Percentiles rank a stretch among this genome's conserved stretches.
Evolutionary conservation across 2,797 vertebrate genomes (phyloP).

Genomic region (Sylvilagus floridanus): DNA sequence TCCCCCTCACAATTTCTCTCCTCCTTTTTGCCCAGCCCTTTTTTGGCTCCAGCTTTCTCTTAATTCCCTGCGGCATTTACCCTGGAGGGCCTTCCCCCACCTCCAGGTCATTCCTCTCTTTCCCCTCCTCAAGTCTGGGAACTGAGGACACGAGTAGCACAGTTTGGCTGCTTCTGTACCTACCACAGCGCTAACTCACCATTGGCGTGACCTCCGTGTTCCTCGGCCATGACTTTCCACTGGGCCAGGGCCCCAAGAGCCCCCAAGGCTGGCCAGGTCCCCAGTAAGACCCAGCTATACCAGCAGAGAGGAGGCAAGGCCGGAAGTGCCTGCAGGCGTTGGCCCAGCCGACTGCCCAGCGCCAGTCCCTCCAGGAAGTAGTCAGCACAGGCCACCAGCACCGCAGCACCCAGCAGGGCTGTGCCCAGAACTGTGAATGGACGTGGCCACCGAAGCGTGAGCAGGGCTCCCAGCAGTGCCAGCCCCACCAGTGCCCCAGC

Average conservation of each 20-base stretch:
- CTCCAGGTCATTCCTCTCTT: background rate
- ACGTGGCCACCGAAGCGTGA: conserved; percentile 94
- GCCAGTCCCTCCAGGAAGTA: conserved; percentile 93
- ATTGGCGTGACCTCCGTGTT: conserved; percentile 90
- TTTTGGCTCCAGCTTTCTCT: conserved; percentile 38
- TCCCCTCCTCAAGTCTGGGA: background rate
- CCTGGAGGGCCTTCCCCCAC: background rate
- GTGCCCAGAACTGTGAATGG: conserved; percentile 92
- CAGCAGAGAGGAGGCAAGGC: conserved; percentile 91
- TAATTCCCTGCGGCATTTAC: background rate
- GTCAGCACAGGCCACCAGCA: conserved; percentile 92
- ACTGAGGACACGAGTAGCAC: background rate
- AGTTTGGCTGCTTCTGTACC: conserved; percentile 22
- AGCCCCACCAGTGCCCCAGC: conserved; percentile 91
- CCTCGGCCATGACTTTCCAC: conserved; percentile 93
- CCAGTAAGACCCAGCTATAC: conserved; percentile 94
- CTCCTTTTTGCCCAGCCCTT: background rate
- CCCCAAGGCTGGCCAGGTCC: conserved; percentile 92
- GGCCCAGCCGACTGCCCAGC: conserved; percentile 88
- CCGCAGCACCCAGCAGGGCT: conserved; percentile 91
- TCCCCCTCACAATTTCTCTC: background rate
- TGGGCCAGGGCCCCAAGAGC: conserved; percentile 92
- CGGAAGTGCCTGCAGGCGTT: conserved; percentile 89
- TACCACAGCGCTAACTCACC: conserved; percentile 87
- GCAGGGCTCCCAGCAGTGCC: conserved; percentile 92